These are phyloP conservation scores for Gymnocephalus cernua DNA, from an alignment of 2,113 vertebrate species.

Conservation along the genomic window DNA sequence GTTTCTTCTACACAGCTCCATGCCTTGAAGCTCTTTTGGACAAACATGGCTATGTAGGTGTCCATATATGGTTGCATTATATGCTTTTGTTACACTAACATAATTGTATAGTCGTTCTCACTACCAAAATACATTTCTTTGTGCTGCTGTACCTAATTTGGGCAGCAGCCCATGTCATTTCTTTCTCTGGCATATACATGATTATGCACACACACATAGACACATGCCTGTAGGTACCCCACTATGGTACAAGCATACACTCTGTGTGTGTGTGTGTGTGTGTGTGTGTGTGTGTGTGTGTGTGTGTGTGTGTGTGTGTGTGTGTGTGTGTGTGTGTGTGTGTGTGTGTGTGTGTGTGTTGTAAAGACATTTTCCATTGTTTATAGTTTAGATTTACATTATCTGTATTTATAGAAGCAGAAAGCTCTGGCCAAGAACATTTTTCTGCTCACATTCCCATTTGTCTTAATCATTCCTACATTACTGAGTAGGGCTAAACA, in stretches of 20 bases:
- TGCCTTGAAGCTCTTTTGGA: neutral
- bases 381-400: constrained; percentile 33
- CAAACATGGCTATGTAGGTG: neutral
- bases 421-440: constrained; percentile 10
- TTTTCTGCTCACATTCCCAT: constrained; percentile 14
- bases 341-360: neutral
- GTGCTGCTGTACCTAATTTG: constrained; percentile 31
- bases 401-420: constrained; percentile 42
- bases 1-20: neutral
- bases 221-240: constrained; percentile 3
- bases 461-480: constrained; percentile 7
- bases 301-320: neutral
- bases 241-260: neutral
- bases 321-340: neutral
- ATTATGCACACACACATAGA: constrained; percentile 9
- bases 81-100: neutral
- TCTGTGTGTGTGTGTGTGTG: neutral
- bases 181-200: constrained; percentile 24
- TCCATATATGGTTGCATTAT: neutral
- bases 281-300: constrained; percentile 3
- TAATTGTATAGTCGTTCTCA: neutral
- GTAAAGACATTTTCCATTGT: constrained; percentile 34
- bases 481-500: neutral
- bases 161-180: constrained; percentile 21
- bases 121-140: constrained; percentile 20